Evolutionary conservation across 2,113 vertebrate species (phyloP).

Genomic region (Gallinago undulata): DNA sequence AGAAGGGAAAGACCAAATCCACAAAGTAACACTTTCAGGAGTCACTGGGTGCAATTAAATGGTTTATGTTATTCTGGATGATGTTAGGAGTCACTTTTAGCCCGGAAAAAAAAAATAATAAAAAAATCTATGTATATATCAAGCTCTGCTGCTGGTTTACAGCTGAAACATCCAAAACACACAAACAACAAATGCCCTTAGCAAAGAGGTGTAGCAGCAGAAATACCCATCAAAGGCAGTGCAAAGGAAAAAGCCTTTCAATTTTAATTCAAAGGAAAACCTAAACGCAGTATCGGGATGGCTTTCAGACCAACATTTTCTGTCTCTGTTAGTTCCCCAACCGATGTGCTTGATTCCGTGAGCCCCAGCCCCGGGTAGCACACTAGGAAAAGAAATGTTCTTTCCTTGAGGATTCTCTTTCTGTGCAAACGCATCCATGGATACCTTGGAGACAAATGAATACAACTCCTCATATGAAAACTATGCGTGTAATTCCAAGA

Average conservation of each 20-base stretch:
- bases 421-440: not conserved
- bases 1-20: not conserved
- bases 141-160: not conserved
- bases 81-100: not conserved
- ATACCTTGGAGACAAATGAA: not conserved
- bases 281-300: not conserved
- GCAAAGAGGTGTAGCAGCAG: not conserved
- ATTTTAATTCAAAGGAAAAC: not conserved
- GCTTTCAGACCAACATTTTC: not conserved
- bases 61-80: not conserved
- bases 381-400: not conserved
- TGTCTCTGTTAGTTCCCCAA: not conserved
- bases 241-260: not conserved
- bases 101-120: not conserved
- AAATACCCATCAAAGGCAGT: not conserved
- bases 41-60: not conserved
- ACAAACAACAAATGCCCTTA: not conserved
- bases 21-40: not conserved
- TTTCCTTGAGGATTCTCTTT: not conserved
- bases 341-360: not conserved
- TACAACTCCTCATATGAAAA: not conserved
- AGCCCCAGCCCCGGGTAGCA: not conserved
- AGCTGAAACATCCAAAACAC: not conserved
- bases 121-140: not conserved
- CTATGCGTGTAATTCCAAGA: not conserved